Evolutionary conservation across 2,888 invertebrate genomes (phyloP).

Genomic region (Priapulus caudatus): DNA sequence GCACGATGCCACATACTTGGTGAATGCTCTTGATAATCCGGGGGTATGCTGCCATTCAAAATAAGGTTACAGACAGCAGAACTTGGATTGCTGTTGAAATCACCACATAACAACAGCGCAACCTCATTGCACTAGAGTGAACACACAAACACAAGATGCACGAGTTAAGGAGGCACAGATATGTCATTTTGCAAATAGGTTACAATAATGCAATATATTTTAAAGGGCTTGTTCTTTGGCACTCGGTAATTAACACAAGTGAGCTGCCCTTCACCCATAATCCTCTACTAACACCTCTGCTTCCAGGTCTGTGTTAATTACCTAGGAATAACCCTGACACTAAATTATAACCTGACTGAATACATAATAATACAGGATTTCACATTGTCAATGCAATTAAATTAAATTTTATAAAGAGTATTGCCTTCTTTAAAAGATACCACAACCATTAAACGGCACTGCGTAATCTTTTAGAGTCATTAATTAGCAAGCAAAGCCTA

Average conservation of each 20-base stretch:
- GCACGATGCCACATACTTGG: slow-evolving; percentile 50
- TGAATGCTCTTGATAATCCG: slow-evolving; percentile 58
- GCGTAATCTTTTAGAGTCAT: no score
- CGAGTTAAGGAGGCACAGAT: background rate
- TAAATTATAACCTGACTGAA: no score
- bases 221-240: background rate
- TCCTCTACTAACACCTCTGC: slow-evolving; percentile 33
- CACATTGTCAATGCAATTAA: no score
- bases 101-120: slow-evolving; percentile 70
- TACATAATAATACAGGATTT: no score
- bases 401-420: no score
- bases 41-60: slow-evolving; percentile 53
- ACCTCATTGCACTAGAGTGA: slow-evolving; percentile 37
- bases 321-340: no score
- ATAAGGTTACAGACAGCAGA: slow-evolving; percentile 67
- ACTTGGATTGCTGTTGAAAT: slow-evolving; percentile 77
- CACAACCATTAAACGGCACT: no score
- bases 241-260: background rate
- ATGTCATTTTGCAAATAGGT: slow-evolving; percentile 2
- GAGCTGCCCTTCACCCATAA: slow-evolving; percentile 26
- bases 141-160: background rate
- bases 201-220: background rate
- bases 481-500: no score
- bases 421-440: no score
- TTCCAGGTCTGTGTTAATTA: no score